Evolutionary conservation across 2,113 vertebrate genomes (phyloP), one percentile per base, ranked within the genome.

Genomic region (Sisor rabdophorus): DNA sequence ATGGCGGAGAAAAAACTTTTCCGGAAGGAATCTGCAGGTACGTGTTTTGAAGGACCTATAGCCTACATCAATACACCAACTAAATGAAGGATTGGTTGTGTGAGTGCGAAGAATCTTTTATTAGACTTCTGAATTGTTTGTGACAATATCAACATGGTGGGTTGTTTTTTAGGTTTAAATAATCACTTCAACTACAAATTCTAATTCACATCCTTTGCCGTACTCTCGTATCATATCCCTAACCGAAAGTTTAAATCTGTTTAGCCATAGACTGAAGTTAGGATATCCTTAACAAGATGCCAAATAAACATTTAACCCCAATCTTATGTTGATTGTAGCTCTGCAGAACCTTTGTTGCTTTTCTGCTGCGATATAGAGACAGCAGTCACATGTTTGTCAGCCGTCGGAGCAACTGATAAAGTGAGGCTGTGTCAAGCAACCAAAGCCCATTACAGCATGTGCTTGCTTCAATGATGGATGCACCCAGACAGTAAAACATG

Each of bases 391-490:
- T 80, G 73, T 77, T 85, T 88, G 86, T 85, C 84, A 86, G 86
- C 83, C 84, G 85, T 82, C 85, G 79, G 85, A 78, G 84, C 86
- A 87, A 85, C 86, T 89, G 88, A 90, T 89, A 88, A 90, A 89
- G 87, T 84, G 81, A 86, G 82, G 83, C 81, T 80, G 81, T 86
- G 88, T 90, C 87, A 86, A 87, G 87, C 87, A 87, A 84, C 87
- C 87, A 91, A 89, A 91, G 92, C 89, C 89, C 87, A 91, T 91
- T 89, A 91, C 88, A 89, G 85, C 88, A 78, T 86, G 87, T 85
- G 83, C 82, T 88, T 83, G 85, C 83, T 88, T 87, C 26, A 80
- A 82, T 86, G 91, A 91, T 89, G 86, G 90, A 90, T 91, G 85
- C 87, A 83, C 84, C 84, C 83, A 89, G 87, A 89, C 87, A 89